Evolutionary conservation across 2,797 vertebrate genomes (phyloP).

Genomic region (Parotocinclus haroldoi): DNA sequence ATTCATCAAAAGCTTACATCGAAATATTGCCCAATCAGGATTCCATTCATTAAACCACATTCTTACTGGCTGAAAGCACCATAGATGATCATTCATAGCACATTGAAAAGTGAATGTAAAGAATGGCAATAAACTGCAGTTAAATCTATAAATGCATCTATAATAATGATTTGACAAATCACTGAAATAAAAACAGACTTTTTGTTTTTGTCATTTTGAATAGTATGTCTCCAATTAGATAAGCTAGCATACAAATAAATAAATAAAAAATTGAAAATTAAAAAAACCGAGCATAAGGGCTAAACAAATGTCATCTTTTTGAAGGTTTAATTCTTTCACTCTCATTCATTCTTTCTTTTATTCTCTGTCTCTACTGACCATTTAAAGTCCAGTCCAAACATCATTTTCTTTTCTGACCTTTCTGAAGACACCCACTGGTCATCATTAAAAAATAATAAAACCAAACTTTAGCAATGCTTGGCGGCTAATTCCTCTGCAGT

Average conservation of each 20-base stretch:
- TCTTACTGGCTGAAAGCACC: too few relatives aligned
- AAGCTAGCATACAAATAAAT: neutral
- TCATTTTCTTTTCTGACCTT: slow-evolving; percentile 35
- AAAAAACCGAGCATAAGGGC: slow-evolving; percentile 18
- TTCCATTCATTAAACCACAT: too few relatives aligned
- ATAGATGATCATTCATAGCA: too few relatives aligned
- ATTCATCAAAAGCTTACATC: too few relatives aligned
- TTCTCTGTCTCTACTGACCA: slow-evolving; percentile 26
- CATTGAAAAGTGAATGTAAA: too few relatives aligned
- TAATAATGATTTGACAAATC: too few relatives aligned
- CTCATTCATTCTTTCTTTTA: slow-evolving; percentile 3
- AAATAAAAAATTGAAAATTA: neutral
- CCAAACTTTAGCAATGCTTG: slow-evolving; percentile 10
- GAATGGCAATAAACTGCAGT: too few relatives aligned
- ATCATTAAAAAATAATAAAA: slow-evolving; percentile 42
- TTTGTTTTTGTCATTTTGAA: too few relatives aligned
- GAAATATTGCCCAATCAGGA: too few relatives aligned
- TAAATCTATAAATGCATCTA: too few relatives aligned
- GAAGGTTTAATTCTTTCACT: neutral
- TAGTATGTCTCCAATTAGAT: too few relatives aligned
- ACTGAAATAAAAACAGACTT: too few relatives aligned
- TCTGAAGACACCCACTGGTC: slow-evolving; percentile 39
- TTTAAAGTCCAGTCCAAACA: slow-evolving; percentile 41
- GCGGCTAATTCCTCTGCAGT: slow-evolving; percentile 25
- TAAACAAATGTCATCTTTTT: slow-evolving; percentile 24